phyloP scores from a whole-genome alignment of 92 coral and sea anemone genomes.

The Paragorgia papillata region DNA sequence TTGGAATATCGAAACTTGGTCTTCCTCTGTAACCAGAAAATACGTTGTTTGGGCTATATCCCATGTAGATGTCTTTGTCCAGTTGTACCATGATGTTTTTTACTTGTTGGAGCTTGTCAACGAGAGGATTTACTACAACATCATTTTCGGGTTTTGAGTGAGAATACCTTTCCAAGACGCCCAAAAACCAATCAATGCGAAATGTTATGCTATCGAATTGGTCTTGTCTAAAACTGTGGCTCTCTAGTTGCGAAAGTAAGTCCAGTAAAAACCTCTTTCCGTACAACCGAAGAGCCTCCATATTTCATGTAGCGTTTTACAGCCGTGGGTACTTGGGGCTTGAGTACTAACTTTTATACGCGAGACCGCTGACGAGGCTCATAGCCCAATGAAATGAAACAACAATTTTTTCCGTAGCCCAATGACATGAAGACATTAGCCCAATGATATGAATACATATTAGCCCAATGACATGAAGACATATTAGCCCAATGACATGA shows the following conservation, averaged over 20 bases:
- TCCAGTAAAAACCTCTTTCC: conserved; percentile 38
- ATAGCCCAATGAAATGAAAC: too few relatives aligned
- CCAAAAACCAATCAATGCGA: conserved; percentile 54
- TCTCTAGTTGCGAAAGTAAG: conserved; percentile 37
- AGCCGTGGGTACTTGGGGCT: not conserved
- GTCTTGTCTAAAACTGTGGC: conserved; percentile 29
- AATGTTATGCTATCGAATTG: conserved; percentile 42
- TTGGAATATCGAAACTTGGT: conserved; percentile 49
- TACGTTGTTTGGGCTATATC: conserved; percentile 41
- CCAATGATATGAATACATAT: too few relatives aligned
- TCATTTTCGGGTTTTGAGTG: conserved; percentile 32
- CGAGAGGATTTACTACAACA: conserved; percentile 29
- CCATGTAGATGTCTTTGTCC: conserved; percentile 43
- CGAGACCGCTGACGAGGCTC: too few relatives aligned
- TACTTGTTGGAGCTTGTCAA: conserved; percentile 34
- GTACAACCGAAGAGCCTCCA: conserved; percentile 39
- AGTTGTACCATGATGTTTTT: conserved; percentile 46
- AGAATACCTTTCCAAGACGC: conserved; percentile 47
- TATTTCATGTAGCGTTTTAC: conserved; percentile 3
- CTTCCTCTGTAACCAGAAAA: conserved; percentile 54
- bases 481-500: too few relatives aligned
- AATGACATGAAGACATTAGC: too few relatives aligned
- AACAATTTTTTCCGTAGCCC: too few relatives aligned
- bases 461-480: too few relatives aligned
- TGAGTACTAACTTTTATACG: too few relatives aligned